Evolutionary conservation across 2,888 invertebrate genomes (phyloP), one percentile per base, ranked within the genome.

Genomic region (Patella caerulea): DNA sequence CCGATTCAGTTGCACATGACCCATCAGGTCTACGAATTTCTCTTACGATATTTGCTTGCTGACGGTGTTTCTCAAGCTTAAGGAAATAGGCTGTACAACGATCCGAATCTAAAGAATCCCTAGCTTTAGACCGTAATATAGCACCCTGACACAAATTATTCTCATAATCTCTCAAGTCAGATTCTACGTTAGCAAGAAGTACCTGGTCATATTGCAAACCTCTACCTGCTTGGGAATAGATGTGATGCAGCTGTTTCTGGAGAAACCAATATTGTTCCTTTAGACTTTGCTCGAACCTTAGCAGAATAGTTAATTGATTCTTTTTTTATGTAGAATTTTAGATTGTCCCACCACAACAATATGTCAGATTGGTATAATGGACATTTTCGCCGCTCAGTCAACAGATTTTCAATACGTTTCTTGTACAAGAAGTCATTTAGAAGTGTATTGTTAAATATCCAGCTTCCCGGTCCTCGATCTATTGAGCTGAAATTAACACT

Each of bases 81-180:
- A 78, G 52, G 75, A 75, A 78, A 55, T 76, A 78, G 29, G 45
- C 73, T 3, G 78, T 59, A 15, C 59, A 59, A 15, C 59, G 7
- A 5, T 59, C 59, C 4, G 59, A 59, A 1, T 59, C 59, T 4
- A 59, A 12, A n/a, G 12, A 15, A 11, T 59, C 59, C 12, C 15
- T 5, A 0, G 59, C 7, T 15, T 59, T 59, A n/a, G 59, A 59
- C 5, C 59, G 59, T n/a, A 59, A n/a, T 11, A 5, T 59, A 11
- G 59, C 59, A 11, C 59, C 59, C 5, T 11, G 4, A 59, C 59
- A 59, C 12, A n/a, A 15, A 5, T 5, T 1, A 5, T 59, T 59
- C n/a, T 59, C 59, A 59, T 14, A 59, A 5, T 59, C 59, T n/a
- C 17, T 5, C 15, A 59, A n/a, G 4, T 59, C 59, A 5, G n/a